Conservation (phyloP, 92 coral and sea anemone genomes). For the Epizoanthus stellaris region DNA sequence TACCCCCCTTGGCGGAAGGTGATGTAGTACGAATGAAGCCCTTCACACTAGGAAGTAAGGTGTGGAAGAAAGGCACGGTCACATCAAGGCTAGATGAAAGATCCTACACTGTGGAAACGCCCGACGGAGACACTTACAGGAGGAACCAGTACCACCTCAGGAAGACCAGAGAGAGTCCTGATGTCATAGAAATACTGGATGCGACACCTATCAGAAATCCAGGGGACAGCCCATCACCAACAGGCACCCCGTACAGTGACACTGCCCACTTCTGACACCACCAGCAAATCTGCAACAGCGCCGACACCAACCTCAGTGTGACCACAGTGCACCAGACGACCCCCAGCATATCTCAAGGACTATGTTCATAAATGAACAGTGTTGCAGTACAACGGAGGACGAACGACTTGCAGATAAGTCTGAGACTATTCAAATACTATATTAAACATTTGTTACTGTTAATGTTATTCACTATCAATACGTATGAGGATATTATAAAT, state of each 20-base stretch:
- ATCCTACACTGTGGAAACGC: conserved; percentile 43
- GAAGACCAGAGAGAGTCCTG: conserved; percentile 40
- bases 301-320: not conserved
- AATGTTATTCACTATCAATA: too few relatives aligned
- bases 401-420: too few relatives aligned
- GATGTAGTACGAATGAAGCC: conserved; percentile 42
- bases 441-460: too few relatives aligned
- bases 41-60: conserved; percentile 27
- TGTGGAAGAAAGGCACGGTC: conserved; percentile 49
- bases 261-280: not conserved
- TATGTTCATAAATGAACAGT: not conserved
- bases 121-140: conserved; percentile 46
- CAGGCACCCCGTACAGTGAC: conserved; percentile 1
- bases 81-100: conserved; percentile 48
- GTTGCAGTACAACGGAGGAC: too few relatives aligned
- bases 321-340: conserved; percentile 43
- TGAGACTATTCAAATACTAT: too few relatives aligned
- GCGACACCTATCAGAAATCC: conserved; percentile 4
- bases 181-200: not conserved
- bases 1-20: conserved; percentile 19
- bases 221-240: not conserved
- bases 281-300: not conserved
- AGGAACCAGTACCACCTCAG: conserved; percentile 44
- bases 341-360: conserved; percentile 44
- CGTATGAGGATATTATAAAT: too few relatives aligned